These are phyloP conservation scores for Fregetta grallaria DNA, from an alignment of 2,113 vertebrate genomes.

Conservation along the genomic window DNA sequence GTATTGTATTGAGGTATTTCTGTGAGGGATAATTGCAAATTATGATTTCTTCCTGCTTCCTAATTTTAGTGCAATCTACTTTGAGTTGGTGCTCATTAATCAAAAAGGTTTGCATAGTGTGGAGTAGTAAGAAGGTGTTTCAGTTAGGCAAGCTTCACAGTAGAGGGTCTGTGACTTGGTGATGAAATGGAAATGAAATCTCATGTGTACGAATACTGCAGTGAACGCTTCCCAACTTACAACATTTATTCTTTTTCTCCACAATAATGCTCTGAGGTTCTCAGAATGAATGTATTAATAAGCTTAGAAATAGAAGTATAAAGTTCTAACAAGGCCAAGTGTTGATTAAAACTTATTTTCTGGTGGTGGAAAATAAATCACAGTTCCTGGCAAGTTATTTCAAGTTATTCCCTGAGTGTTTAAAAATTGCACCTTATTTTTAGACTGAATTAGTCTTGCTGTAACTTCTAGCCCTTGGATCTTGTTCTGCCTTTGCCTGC, in stretches of 20 bases:
- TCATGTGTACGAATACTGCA: background rate
- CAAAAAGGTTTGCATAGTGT: background rate
- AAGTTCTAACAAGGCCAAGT: background rate
- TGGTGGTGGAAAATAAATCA: background rate
- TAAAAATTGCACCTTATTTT: background rate
- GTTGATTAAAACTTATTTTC: conserved; percentile 17
- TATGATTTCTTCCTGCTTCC: conserved; percentile 32
- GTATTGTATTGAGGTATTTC: background rate
- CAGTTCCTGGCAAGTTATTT: background rate
- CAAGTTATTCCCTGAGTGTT: background rate
- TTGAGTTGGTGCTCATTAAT: background rate
- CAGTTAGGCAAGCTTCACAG: background rate
- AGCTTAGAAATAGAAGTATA: background rate
- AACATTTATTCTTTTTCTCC: background rate
- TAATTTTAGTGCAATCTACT: conserved; percentile 10
- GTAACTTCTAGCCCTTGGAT: background rate
- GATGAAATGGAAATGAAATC: background rate
- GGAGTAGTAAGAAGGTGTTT: background rate
- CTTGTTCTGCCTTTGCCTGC: background rate
- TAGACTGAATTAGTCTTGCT: background rate
- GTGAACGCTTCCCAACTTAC: fast-evolving
- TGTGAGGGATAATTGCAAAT: background rate
- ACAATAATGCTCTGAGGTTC: background rate
- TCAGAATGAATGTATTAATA: background rate
- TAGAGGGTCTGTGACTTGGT: background rate